Conservation (phyloP, 2,113 vertebrate genomes). For the Istiophorus platypterus region DNA sequence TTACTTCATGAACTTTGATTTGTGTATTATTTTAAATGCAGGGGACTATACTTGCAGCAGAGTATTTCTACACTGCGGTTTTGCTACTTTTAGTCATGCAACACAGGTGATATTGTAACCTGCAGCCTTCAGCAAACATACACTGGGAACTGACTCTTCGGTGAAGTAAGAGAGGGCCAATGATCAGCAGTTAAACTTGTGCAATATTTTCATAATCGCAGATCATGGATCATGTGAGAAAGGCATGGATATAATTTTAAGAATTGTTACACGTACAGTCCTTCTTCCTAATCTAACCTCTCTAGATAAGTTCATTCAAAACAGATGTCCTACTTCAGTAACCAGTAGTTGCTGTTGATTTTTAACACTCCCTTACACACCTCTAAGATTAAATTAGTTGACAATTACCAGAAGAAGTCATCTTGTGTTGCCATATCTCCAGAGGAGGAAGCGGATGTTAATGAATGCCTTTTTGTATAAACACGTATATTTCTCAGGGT, state of each 20-base stretch:
- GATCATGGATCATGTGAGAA: not conserved
- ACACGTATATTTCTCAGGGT: slow-evolving; percentile 65
- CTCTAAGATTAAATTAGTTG: slow-evolving; percentile 59
- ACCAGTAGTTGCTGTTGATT: slow-evolving; percentile 71
- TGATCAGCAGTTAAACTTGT: not conserved
- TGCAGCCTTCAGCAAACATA: not conserved
- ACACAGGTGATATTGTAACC: not conserved
- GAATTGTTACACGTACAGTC: not conserved
- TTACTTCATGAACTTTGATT: not conserved
- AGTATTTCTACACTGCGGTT: no score
- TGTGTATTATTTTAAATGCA: no score
- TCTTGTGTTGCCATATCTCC: slow-evolving; percentile 58
- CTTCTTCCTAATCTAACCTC: not conserved
- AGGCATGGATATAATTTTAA: not conserved
- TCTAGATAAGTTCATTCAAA: slow-evolving; percentile 32
- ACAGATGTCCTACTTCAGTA: slow-evolving; percentile 51
- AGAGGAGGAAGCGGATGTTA: slow-evolving; percentile 80
- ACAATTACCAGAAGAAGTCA: slow-evolving; percentile 74
- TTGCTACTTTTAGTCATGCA: not conserved
- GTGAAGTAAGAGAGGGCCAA: not conserved
- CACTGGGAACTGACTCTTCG: not conserved
- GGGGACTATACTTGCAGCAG: no score
- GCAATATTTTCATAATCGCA: not conserved
- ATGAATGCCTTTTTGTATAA: slow-evolving; percentile 83
- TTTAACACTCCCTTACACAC: slow-evolving; percentile 66